Conservation (phyloP, 2,888 invertebrate genomes). For the Bellardia pandia region DNA sequence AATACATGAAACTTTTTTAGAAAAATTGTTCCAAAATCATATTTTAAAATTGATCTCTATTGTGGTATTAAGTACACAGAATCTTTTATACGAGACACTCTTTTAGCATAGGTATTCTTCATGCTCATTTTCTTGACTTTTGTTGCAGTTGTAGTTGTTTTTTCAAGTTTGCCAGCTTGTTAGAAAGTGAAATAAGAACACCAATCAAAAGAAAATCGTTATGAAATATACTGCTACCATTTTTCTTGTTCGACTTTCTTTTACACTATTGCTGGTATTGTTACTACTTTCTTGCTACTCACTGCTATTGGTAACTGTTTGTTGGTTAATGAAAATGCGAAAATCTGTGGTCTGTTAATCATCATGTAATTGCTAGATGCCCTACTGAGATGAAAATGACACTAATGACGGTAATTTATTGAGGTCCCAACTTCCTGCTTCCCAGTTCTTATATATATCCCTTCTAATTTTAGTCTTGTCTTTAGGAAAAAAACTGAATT, state of each 20-base stretch:
- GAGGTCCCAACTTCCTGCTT: too few species aligned
- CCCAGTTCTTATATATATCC: too few species aligned
- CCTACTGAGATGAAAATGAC: neutral
- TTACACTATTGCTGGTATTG: neutral
- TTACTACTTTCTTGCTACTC: neutral
- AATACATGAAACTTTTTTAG: too few species aligned
- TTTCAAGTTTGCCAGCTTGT: constrained; percentile 65
- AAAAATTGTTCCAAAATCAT: too few species aligned
- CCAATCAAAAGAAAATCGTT: constrained; percentile 39
- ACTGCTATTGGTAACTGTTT: neutral
- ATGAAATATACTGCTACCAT: constrained; percentile 11
- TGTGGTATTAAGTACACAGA: too few species aligned
- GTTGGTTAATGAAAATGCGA: constrained; percentile 4
- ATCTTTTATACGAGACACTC: too few species aligned
- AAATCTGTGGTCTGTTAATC: constrained; percentile 13
- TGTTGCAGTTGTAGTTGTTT: constrained; percentile 10
- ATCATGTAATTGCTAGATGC: neutral
- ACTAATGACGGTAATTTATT: too few species aligned
- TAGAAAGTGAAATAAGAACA: constrained; percentile 43
- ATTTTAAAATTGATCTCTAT: too few species aligned
- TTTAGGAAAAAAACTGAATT: too few species aligned
- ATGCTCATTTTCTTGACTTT: neutral
- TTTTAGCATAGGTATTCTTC: neutral
- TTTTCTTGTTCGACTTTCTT: neutral
- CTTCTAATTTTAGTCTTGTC: too few species aligned